phyloP scores from a whole-genome alignment of 2,113 vertebrate species.

The Siphamia tubifer region DNA sequence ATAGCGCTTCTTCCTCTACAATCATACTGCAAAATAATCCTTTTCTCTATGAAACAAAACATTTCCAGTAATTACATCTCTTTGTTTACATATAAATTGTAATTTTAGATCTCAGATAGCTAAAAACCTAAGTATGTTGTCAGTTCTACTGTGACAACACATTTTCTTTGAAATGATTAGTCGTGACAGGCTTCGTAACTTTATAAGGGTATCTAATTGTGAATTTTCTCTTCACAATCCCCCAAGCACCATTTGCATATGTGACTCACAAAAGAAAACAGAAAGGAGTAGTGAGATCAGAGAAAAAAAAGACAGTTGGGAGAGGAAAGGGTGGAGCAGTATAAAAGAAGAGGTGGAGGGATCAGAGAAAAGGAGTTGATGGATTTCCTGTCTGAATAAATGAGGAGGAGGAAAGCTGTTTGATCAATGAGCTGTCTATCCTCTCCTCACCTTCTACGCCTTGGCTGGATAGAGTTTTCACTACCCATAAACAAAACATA shows the following conservation, averaged over 20 bases:
- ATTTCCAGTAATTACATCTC: too few relatives aligned
- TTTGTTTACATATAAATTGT: too few relatives aligned
- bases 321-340: constrained; percentile 36
- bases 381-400: constrained; percentile 79
- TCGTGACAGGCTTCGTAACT: constrained; percentile 3
- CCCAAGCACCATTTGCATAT: constrained; percentile 5
- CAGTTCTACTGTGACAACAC: too few relatives aligned
- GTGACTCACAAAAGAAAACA: constrained; percentile 24
- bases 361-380: constrained; percentile 70
- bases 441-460: constrained; percentile 53
- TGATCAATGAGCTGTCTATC: constrained; percentile 77
- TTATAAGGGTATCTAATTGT: neutral
- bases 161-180: neutral
- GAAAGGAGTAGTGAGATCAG: constrained; percentile 2
- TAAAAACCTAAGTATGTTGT: too few relatives aligned
- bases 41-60: too few relatives aligned
- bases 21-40: too few relatives aligned
- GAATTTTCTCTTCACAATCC: neutral
- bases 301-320: constrained; percentile 15
- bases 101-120: too few relatives aligned
- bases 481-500: constrained; percentile 46
- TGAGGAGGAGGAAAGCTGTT: constrained; percentile 72
- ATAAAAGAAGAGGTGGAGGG: constrained; percentile 58
- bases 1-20: too few relatives aligned
- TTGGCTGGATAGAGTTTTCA: constrained; percentile 42